These are phyloP conservation scores for Dendrocopos noguchii DNA, from an alignment of 2,113 vertebrate genomes.

Conservation along the genomic window DNA sequence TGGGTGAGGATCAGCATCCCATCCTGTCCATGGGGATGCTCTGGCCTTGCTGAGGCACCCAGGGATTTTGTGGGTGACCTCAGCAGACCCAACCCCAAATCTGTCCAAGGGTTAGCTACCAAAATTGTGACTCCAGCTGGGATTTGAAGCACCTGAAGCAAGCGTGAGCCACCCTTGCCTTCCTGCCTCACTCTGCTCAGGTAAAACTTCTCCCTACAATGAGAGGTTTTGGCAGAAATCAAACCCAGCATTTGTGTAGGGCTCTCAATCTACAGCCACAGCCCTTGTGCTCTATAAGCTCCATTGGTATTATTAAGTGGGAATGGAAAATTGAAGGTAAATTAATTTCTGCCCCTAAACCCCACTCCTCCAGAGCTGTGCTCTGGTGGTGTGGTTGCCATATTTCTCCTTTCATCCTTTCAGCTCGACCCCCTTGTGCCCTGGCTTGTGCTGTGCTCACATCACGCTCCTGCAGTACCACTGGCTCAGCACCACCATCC, in stretches of 20 bases:
- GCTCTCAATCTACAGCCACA: rapidly evolving
- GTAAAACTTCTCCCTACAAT: neutral
- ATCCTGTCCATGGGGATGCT: neutral
- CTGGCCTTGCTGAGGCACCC: neutral
- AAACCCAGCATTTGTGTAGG: neutral
- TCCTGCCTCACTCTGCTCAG: rapidly evolving
- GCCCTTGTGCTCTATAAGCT: rapidly evolving
- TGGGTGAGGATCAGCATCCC: neutral
- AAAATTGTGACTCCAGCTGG: rapidly evolving
- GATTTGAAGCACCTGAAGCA: neutral
- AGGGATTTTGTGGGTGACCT: neutral
- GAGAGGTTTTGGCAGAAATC: neutral
- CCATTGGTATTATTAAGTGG: rapidly evolving
- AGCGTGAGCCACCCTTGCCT: rapidly evolving
- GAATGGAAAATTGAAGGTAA: neutral
- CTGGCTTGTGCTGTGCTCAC: rapidly evolving
- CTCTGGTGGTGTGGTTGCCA: neutral
- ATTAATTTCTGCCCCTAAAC: neutral
- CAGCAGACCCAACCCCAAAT: neutral
- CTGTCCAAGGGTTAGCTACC: neutral
- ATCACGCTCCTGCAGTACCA: rapidly evolving
- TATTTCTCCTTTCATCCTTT: neutral
- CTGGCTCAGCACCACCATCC: neutral
- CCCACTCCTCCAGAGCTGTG: neutral
- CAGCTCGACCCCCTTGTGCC: neutral